phyloP scores from a whole-genome alignment of 1,140 invertebrate genomes.

The Rhopalosiphum padi region DNA sequence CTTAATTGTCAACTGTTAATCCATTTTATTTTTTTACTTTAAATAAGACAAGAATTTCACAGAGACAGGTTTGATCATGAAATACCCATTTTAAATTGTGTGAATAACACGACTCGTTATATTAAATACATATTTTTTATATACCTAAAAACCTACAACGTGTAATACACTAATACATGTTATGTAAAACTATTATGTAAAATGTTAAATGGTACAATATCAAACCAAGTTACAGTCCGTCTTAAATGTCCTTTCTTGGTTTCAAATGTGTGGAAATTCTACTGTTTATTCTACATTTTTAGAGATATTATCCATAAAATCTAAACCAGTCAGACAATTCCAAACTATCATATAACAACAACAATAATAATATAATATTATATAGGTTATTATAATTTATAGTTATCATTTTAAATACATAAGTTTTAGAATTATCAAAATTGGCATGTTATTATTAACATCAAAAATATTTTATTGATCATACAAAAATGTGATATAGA shows the following conservation, averaged over 20 bases:
- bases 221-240: neutral
- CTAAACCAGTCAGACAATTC: neutral
- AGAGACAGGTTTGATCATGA: neutral
- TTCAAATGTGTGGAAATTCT: neutral
- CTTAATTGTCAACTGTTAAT: neutral
- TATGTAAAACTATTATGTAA: slow-evolving; percentile 17
- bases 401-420: neutral
- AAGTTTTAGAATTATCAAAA: neutral
- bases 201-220: neutral
- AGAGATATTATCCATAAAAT: neutral
- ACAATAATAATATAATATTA: neutral
- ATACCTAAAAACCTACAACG: neutral
- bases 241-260: neutral
- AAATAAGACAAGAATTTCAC: neutral
- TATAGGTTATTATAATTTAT: neutral
- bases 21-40: neutral
- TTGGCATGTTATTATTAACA: neutral
- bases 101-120: neutral
- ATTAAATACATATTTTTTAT: neutral
- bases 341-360: neutral
- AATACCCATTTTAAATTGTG: neutral
- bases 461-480: neutral
- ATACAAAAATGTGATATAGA: neutral
- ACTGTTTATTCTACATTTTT: neutral
- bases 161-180: neutral